Conservation (phyloP, 2,888 invertebrate genomes). For the Leistus spinibarbis region DNA sequence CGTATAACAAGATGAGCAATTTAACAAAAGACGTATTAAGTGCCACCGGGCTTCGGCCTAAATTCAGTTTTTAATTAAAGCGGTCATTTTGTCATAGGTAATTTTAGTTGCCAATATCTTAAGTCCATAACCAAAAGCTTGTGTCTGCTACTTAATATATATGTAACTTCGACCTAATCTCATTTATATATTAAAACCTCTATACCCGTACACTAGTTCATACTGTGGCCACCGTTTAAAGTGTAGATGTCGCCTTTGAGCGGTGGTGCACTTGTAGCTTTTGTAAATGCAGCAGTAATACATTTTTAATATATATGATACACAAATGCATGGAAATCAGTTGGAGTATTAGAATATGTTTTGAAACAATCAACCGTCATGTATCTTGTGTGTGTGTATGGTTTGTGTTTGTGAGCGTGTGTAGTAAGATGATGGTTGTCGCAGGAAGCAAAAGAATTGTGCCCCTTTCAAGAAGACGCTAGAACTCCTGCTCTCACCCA, state of each 20-base stretch:
- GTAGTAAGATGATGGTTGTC: conserved; percentile 59
- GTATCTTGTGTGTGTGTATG: not conserved
- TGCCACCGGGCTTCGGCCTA: too few relatives aligned
- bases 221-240: not conserved
- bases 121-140: not conserved
- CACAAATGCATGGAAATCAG: conserved; percentile 39
- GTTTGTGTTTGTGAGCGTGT: conserved; percentile 1
- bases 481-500: conserved; percentile 76
- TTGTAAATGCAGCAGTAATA: conserved; percentile 25
- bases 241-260: not conserved
- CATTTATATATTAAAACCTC: not conserved
- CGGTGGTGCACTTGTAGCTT: conserved; percentile 19
- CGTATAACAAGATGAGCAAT: too few relatives aligned
- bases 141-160: not conserved
- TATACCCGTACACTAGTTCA: not conserved
- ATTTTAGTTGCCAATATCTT: not conserved
- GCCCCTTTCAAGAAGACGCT: conserved; percentile 78
- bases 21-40: too few relatives aligned
- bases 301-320: conserved; percentile 13
- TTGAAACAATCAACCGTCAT: conserved; percentile 34
- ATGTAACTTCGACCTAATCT: not conserved
- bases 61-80: too few relatives aligned
- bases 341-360: not conserved
- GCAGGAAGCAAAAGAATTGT: conserved; percentile 70
- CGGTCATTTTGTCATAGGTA: too few relatives aligned